Conservation (phyloP, 2,888 invertebrate species). For the Tortricodes alternella region DNA sequence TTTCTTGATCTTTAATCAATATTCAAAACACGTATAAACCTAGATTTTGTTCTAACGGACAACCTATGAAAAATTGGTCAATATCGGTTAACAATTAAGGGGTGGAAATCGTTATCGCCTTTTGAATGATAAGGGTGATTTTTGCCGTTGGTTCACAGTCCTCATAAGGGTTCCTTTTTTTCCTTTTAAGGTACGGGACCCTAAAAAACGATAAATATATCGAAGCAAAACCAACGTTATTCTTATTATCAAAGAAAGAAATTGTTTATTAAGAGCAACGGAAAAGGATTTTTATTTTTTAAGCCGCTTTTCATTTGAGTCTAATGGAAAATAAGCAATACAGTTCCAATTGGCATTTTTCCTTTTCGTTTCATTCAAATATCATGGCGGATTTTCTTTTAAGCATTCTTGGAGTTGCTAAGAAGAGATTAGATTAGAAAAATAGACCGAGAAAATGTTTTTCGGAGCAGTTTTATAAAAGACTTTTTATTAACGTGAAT, state of each 20-base stretch:
- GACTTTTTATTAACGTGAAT: slow-evolving; percentile 11
- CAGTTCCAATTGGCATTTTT: slow-evolving; percentile 28
- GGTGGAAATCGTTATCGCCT: too few relatives aligned
- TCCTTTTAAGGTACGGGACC: too few relatives aligned
- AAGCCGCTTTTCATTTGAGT: slow-evolving; percentile 28
- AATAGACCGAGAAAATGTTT: slow-evolving; percentile 12
- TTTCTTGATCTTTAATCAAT: too few relatives aligned
- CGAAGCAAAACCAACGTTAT: slow-evolving; percentile 2
- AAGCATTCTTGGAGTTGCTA: slow-evolving; percentile 8
- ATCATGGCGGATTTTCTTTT: slow-evolving; percentile 27
- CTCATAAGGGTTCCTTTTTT: too few relatives aligned
- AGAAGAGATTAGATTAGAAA: slow-evolving; percentile 25
- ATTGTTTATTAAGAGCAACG: slow-evolving; percentile 28
- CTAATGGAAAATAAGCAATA: slow-evolving; percentile 31
- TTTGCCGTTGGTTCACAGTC: too few relatives aligned
- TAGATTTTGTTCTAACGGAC: too few relatives aligned
- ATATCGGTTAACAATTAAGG: too few relatives aligned
- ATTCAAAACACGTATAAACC: too few relatives aligned
- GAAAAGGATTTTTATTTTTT: slow-evolving; percentile 16
- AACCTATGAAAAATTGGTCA: too few relatives aligned
- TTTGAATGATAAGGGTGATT: too few relatives aligned
- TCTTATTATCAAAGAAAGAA: slow-evolving; percentile 11
- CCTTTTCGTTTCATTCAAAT: slow-evolving; percentile 28
- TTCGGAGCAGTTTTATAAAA: slow-evolving; percentile 7
- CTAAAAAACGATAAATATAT: too few relatives aligned